Conservation (phyloP, 1,140 invertebrate genomes). For the Drosophila serrata region DNA sequence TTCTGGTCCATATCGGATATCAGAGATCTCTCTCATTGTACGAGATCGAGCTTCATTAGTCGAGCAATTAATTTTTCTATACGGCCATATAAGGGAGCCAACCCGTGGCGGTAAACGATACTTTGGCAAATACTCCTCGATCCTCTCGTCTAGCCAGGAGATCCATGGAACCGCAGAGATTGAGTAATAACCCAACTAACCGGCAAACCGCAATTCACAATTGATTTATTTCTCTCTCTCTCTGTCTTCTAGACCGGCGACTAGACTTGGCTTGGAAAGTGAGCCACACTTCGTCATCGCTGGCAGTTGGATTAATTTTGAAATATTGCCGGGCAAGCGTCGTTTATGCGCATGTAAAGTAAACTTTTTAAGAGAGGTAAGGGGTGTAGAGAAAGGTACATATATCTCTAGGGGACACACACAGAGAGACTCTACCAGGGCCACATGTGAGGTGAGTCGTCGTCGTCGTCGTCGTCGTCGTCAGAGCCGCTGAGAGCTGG, state of each 20-base stretch:
- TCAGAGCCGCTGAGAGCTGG: slow-evolving; percentile 58
- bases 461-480: slow-evolving; percentile 27
- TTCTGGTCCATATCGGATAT: slow-evolving; percentile 53
- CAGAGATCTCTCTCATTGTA: slow-evolving; percentile 58
- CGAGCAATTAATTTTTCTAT: slow-evolving; percentile 72
- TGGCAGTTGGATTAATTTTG: slow-evolving; percentile 84
- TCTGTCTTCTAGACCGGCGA: slow-evolving; percentile 68
- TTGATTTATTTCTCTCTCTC: slow-evolving; percentile 82
- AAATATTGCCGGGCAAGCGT: slow-evolving; percentile 72
- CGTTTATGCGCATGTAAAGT: slow-evolving; percentile 71
- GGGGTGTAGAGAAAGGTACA: slow-evolving; percentile 19
- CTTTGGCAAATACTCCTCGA: slow-evolving; percentile 13
- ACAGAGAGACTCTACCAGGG: slow-evolving; percentile 25
- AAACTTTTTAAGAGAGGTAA: neutral
- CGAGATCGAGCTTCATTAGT: slow-evolving; percentile 71
- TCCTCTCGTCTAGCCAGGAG: neutral
- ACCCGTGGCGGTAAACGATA: slow-evolving; percentile 34
- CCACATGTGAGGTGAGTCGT: slow-evolving; percentile 70
- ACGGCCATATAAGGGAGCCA: slow-evolving; percentile 62
- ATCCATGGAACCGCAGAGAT: slow-evolving; percentile 51
- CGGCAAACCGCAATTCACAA: slow-evolving; percentile 60
- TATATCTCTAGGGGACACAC: slow-evolving; percentile 29
- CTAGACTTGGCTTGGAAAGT: slow-evolving; percentile 71
- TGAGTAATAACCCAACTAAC: slow-evolving; percentile 76
- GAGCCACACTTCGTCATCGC: slow-evolving; percentile 80